Evolutionary conservation across 1,140 invertebrate species (phyloP).

Genomic region (Lucilia cuprina): DNA sequence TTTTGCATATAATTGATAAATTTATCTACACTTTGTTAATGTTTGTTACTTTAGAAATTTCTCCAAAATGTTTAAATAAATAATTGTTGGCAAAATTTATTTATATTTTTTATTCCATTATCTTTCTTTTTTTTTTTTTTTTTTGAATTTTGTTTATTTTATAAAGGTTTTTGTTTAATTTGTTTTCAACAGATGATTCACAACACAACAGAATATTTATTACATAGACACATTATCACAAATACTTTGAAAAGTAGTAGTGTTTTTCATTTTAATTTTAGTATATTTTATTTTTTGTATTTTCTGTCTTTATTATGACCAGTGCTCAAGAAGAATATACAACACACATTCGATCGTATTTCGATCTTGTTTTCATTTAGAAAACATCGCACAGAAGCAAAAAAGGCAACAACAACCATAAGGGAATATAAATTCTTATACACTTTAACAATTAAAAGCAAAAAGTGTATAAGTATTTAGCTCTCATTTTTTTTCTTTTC

Average conservation of each 20-base stretch:
- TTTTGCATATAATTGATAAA: not conserved
- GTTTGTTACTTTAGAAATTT: not conserved
- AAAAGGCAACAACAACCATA: not conserved
- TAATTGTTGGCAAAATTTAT: not conserved
- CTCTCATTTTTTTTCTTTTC: not conserved
- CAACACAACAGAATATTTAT: conserved; percentile 17
- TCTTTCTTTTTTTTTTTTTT: not conserved
- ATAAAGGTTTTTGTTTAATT: conserved; percentile 9
- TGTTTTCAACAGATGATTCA: conserved; percentile 34
- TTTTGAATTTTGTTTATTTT: not conserved
- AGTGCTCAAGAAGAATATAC: not conserved
- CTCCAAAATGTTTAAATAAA: not conserved
- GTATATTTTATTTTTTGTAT: not conserved
- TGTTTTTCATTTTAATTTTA: not conserved
- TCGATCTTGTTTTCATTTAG: not conserved
- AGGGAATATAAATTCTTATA: not conserved
- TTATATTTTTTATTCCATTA: not conserved
- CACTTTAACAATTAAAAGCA: not conserved
- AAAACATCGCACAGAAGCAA: not conserved
- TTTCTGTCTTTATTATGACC: not conserved
- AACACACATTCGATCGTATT: not conserved
- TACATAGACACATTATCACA: not conserved
- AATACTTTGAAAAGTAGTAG: not conserved
- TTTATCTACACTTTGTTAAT: not conserved
- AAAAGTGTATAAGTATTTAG: not conserved